Evolutionary conservation across 2,797 vertebrate species (phyloP).

Genomic region (Falco berigora): DNA sequence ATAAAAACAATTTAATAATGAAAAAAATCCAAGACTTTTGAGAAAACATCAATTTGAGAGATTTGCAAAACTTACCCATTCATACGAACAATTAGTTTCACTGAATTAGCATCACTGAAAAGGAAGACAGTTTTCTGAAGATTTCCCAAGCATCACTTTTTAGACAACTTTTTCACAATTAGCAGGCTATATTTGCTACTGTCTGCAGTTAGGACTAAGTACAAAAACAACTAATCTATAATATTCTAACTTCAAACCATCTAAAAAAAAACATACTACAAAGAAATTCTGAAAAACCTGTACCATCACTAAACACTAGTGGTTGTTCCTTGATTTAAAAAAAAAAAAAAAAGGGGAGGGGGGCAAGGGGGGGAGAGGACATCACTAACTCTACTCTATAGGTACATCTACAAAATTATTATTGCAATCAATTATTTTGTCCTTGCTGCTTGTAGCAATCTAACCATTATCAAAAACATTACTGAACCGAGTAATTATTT

Average conservation of each 20-base stretch:
- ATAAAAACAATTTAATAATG: not conserved
- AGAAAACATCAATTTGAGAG: not conserved
- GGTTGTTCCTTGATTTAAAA: not conserved
- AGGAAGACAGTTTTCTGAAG: not conserved
- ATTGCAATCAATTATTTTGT: not conserved
- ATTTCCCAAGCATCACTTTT: not conserved
- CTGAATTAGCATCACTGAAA: not conserved
- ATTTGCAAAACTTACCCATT: not conserved
- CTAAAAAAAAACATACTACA: not conserved
- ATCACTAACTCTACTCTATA: not conserved
- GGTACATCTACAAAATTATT: not conserved
- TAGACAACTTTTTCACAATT: not conserved
- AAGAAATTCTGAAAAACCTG: not conserved
- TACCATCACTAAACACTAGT: not conserved
- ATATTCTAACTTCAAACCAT: not conserved
- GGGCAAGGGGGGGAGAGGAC: not conserved
- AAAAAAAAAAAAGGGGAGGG: not conserved
- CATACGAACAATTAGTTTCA: not conserved
- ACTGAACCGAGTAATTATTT: too few relatives aligned
- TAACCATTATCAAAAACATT: not conserved
- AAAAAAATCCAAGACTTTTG: not conserved
- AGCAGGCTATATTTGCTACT: not conserved
- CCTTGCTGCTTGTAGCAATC: not conserved
- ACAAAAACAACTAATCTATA: not conserved
- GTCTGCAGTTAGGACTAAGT: not conserved